These are phyloP conservation scores for Apamea monoglypha DNA, from an alignment of 2,888 invertebrate species.

Conservation along the genomic window DNA sequence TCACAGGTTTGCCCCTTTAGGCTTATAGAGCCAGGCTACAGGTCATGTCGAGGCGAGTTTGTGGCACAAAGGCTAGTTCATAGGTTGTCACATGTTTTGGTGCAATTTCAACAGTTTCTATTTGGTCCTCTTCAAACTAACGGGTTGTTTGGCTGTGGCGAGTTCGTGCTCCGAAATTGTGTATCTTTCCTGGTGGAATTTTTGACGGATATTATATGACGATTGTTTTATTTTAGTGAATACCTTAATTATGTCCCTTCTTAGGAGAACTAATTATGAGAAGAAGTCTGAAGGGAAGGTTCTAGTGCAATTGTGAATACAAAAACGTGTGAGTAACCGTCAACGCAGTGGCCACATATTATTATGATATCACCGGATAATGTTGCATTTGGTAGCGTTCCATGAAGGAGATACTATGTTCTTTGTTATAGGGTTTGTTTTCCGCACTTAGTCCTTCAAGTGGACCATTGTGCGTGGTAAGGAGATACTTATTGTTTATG, in stretches of 20 bases:
- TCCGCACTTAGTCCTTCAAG: no score
- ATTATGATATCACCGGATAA: neutral
- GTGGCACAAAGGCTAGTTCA: conserved; percentile 50
- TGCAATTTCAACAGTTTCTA: conserved; percentile 49
- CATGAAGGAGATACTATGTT: no score
- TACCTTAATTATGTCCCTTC: neutral
- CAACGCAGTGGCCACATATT: neutral
- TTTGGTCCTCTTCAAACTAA: conserved; percentile 30
- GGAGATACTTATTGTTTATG: neutral
- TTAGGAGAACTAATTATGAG: neutral
- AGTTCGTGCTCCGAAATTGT: conserved; percentile 11
- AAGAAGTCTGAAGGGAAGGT: neutral
- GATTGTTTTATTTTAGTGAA: neutral
- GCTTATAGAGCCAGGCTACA: conserved; percentile 42
- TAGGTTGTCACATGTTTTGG: conserved; percentile 28
- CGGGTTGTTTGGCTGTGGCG: conserved; percentile 7
- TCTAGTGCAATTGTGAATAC: neutral
- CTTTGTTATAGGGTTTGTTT: no score
- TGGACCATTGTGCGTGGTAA: no score
- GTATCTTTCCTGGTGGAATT: neutral
- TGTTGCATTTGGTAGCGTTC: neutral
- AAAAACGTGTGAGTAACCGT: neutral
- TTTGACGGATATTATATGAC: conserved; percentile 2
- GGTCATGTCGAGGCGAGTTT: conserved; percentile 30
- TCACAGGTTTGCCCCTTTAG: conserved; percentile 11